These are phyloP conservation scores for Anas bahamensis DNA, from an alignment of 2,797 vertebrate species.

Conservation along the genomic window DNA sequence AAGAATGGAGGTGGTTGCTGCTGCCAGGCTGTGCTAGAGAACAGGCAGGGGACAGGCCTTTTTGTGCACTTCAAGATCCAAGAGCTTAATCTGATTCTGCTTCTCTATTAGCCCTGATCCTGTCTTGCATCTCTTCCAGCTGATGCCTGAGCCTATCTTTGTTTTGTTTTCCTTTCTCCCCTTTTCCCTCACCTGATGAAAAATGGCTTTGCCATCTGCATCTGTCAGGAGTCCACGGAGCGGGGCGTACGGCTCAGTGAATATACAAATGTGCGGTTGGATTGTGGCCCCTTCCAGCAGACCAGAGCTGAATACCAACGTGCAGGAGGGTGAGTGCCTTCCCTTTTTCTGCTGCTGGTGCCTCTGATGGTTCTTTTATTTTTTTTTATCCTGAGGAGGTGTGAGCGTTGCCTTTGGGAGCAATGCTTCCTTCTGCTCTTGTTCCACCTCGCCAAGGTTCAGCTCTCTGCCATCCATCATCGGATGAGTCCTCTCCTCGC, in stretches of 20 bases:
- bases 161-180: neutral
- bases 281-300: slow-evolving; percentile 49
- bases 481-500: neutral
- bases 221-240: slow-evolving; percentile 69
- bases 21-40: neutral
- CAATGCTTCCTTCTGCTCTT: slow-evolving; percentile 42
- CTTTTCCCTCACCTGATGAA: slow-evolving; percentile 60
- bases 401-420: slow-evolving; percentile 13
- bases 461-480: slow-evolving; percentile 35
- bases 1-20: neutral
- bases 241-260: slow-evolving; percentile 63
- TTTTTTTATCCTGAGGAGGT: neutral
- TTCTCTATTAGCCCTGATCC: neutral
- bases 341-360: neutral
- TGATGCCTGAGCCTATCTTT: slow-evolving; percentile 4
- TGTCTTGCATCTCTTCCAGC: slow-evolving; percentile 22
- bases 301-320: slow-evolving; percentile 50
- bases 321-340: neutral
- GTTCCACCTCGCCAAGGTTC: slow-evolving; percentile 14
- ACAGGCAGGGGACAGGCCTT: neutral
- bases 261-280: slow-evolving; percentile 72
- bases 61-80: neutral
- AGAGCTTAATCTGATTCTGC: neutral
- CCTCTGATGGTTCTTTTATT: slow-evolving; percentile 3
- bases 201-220: slow-evolving; percentile 76